Base-by-base conservation (phyloP, 1,140 invertebrate genomes). In the Drosophila kepulauana region DNA sequence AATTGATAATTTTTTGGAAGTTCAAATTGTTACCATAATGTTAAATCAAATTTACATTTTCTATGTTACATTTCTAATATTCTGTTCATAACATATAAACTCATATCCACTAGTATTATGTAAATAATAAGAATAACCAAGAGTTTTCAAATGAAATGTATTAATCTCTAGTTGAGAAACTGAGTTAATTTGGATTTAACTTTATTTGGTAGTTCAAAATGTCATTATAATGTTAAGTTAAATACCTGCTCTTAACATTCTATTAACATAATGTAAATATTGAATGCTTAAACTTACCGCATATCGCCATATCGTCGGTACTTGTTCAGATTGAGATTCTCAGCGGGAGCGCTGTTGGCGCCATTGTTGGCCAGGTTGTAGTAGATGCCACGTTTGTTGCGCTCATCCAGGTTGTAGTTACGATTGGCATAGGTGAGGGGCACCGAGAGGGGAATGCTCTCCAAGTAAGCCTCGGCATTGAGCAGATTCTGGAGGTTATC, bases 401-500 rank as follows among this genome's bases (percentile, higher is more conserved):
- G 79, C 25, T 92, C 91, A 41, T 86, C 90, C 67, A 78, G 20
- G 7, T 90, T 91, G 62, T 92, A 92, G 48, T 92, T 92, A 30
- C 91, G 84, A 62, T 81, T 85, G 67, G 87, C 78, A 69, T 92
- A 91, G 15, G 82, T 79, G 4, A 92, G 73, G 3, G 87, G 87
- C 54, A 92, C 75, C 1, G 91, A 81, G 5, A 92, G 68, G 1
- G 86, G 84, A 54, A 92, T 77, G 57, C 88, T 79, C 51, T 92
- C 91, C 58, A 91, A 48, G 52, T 92, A 92, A 15, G 82, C 81
- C 57, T 92, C 91, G 13, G 91, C 78, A 58, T 92, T 92, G 2
- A 92, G 62, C 1, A 92, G 71, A 57, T 89, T 92, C 62, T 91
- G 91, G 15, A 92, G 75, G 61, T 92, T 92, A 46, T 92, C 91